A percentile compares a stretch with the other conserved stretches of the same genome.
Conservation (phyloP, 2,113 vertebrate genomes). For the Seriola quinqueradiata region DNA sequence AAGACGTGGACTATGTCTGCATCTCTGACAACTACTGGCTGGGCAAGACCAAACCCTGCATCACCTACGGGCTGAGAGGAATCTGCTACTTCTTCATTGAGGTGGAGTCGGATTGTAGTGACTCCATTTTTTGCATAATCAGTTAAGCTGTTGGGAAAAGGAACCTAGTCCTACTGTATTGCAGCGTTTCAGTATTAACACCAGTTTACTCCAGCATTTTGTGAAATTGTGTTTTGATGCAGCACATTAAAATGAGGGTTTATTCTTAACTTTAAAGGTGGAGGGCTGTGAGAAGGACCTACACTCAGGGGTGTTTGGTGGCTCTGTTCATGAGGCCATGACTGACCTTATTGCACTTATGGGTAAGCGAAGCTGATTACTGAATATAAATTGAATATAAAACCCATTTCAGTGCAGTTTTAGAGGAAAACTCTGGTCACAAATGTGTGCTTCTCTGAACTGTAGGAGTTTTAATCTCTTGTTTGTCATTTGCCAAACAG, state of each 20-base stretch:
- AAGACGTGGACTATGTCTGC: slow-evolving; percentile 94
- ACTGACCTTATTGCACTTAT: slow-evolving; percentile 92
- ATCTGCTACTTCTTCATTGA: slow-evolving; percentile 94
- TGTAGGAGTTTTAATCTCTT: neutral
- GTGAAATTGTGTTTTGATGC: neutral
- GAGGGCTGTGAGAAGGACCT: slow-evolving; percentile 90
- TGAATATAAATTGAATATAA: rapidly evolving
- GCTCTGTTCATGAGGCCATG: slow-evolving; percentile 97
- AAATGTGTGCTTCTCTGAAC: neutral
- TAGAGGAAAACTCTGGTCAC: neutral
- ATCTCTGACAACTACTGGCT: slow-evolving; percentile 99
- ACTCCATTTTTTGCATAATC: neutral
- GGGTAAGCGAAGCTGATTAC: slow-evolving; percentile 83
- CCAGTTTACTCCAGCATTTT: neutral
- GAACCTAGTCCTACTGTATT: neutral
- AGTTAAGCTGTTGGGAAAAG: neutral
- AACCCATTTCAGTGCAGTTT: neutral
- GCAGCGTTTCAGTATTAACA: neutral
- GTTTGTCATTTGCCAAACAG: slow-evolving; percentile 70
- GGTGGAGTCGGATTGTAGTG: slow-evolving; percentile 75
- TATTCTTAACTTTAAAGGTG: slow-evolving; percentile 78
- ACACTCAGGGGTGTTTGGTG: slow-evolving; percentile 97
- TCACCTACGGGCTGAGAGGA: slow-evolving; percentile 96
- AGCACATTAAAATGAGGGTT: rapidly evolving
- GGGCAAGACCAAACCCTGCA: slow-evolving; percentile 95